phyloP scores from a whole-genome alignment of 2,888 invertebrate genomes.

The Drosophila kokeensis region DNA sequence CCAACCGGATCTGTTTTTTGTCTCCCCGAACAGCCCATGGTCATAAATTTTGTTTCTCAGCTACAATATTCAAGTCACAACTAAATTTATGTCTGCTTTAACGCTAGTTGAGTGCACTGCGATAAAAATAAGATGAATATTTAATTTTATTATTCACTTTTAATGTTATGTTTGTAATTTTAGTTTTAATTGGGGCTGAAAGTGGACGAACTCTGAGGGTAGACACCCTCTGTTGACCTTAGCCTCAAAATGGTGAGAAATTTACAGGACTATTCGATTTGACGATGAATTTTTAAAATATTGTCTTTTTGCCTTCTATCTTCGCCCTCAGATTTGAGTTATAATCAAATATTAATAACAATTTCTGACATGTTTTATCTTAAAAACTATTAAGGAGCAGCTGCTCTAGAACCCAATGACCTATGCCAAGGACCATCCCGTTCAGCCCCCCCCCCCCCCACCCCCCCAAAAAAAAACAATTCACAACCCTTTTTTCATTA shows the following conservation, averaged over 20 bases:
- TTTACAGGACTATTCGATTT: not conserved
- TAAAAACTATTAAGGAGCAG: conserved; percentile 17
- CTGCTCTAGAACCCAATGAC: conserved; percentile 19
- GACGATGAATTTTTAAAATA: not conserved
- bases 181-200: not conserved
- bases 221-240: not conserved
- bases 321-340: not conserved
- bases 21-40: conserved; percentile 6
- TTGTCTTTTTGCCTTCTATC: not conserved
- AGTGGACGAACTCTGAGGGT: not conserved
- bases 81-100: conserved; percentile 8
- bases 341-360: conserved; percentile 5
- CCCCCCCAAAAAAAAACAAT: conserved; percentile 20
- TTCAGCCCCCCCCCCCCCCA: conserved; percentile 1
- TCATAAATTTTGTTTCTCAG: conserved; percentile 32
- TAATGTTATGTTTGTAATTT: not conserved
- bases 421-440: not conserved
- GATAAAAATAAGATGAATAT: not conserved
- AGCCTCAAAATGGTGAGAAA: not conserved
- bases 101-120: conserved; percentile 8
- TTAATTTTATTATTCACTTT: not conserved
- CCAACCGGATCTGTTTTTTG: conserved; percentile 11
- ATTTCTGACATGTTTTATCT: conserved; percentile 1
- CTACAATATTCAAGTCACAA: conserved; percentile 3
- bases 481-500: conserved; percentile 59